These are phyloP conservation scores for Discoglossus pictus DNA, from an alignment of 2,797 vertebrate genomes.

Conservation along the genomic window DNA sequence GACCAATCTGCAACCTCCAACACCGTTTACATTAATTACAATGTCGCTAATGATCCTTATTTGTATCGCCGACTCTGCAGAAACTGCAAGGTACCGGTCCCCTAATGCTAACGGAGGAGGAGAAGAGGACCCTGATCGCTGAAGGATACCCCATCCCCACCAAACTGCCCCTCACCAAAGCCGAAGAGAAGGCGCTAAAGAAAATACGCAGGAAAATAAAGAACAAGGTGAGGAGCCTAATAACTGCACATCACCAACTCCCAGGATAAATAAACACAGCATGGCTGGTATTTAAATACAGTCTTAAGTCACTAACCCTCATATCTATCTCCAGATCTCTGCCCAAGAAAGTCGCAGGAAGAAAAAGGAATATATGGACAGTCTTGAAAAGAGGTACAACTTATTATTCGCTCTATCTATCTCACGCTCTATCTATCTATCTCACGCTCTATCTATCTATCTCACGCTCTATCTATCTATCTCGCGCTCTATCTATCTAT, in stretches of 20 bases:
- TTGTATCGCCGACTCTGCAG: slow-evolving; percentile 59
- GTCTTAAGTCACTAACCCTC: no score
- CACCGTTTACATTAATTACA: no score
- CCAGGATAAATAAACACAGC: no score
- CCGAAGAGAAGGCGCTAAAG: slow-evolving; percentile 96
- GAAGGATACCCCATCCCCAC: slow-evolving; percentile 97
- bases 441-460: no score
- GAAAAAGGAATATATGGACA: slow-evolving; percentile 99
- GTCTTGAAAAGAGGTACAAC: slow-evolving; percentile 97
- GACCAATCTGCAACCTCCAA: no score
- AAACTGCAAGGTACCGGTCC: slow-evolving; percentile 96
- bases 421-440: no score
- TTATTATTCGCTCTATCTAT: slow-evolving; percentile 58
- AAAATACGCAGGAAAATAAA: slow-evolving; percentile 99
- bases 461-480: no score
- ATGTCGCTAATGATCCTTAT: slow-evolving; percentile 5
- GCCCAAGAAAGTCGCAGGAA: slow-evolving; percentile 97
- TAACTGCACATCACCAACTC: no score
- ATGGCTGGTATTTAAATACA: no score
- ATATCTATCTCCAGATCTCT: slow-evolving; percentile 83
- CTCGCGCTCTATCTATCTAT: no score
- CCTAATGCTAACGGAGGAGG: slow-evolving; percentile 92
- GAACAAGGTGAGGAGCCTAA: slow-evolving; percentile 86
- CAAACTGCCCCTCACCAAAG: slow-evolving; percentile 92
- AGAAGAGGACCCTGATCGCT: slow-evolving; percentile 91